Base-by-base conservation (phyloP, 2,888 invertebrate species). In the Chalcosyrphus nemorum region DNA sequence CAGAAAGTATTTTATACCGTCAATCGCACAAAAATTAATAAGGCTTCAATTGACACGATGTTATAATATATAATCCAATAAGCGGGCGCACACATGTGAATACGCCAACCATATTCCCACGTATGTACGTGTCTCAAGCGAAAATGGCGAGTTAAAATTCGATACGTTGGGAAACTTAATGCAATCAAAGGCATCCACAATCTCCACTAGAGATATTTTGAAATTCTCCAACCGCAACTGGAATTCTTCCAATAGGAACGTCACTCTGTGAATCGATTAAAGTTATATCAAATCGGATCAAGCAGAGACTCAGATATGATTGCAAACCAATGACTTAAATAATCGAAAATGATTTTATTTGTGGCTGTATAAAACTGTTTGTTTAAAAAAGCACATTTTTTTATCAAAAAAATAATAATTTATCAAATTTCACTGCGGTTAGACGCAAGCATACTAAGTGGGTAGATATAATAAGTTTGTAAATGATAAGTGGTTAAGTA, bases 61-160 rank as follows among this genome's bases (percentile, higher is more conserved):
- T 52, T 45, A 59, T n/a, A n/a, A n/a, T 65, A 81, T 82, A 71
- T 82, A 77, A 82, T 54, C 38, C 27, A 54, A 81, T 81, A 81
- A 35, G 47, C 45, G 29, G 43, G 43, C 56, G 15, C 17, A 50
- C 17, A 47, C 63, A 75, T 75, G 50, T 38, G 65, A 52, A 43
- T 50, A 43, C 56, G 35, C 59, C 11, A 27, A n/a, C 13, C 15
- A 9, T 29, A 21, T 57, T 50, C 47, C 56, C 75, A 66, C 63
- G 75, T 65, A 32, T 9, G 38, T 65, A 21, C 9, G 38, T 6
- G 17, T 41, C 27, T n/a, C n/a, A 17, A 45, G 29, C 17, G 9
- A 27, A 75, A 65, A 35, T 32, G 24, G 65, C 56, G 13, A 38
- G 38, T 7, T 65, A 19, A 38, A 38, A 65, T 47, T 29, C 19